Evolutionary conservation across 2,888 invertebrate species (phyloP).

Genomic region (Cerastoderma edule): DNA sequence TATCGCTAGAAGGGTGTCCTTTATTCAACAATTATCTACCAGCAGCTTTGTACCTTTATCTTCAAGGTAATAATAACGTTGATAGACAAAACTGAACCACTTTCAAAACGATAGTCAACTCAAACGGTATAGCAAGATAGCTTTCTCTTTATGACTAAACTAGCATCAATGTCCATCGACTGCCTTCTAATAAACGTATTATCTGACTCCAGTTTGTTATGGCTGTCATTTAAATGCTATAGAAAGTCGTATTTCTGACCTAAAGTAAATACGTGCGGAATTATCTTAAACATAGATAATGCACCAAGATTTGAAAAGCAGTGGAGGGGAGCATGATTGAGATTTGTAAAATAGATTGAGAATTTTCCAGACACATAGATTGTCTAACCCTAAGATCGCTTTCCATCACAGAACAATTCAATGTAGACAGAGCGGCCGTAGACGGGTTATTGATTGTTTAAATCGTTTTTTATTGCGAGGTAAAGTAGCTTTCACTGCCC

Average conservation of each 20-base stretch:
- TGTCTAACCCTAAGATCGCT: conserved; percentile 4
- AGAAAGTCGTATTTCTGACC: background rate
- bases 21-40: too few relatives aligned
- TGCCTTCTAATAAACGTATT: background rate
- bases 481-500: conserved; percentile 12
- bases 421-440: conserved; percentile 15
- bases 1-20: too few relatives aligned
- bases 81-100: too few relatives aligned
- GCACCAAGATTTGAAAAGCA: background rate
- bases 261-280: too few relatives aligned
- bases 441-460: conserved; percentile 16
- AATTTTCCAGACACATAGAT: conserved; percentile 19
- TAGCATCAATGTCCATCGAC: too few relatives aligned
- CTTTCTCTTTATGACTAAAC: too few relatives aligned
- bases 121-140: too few relatives aligned
- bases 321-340: background rate
- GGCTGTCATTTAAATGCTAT: background rate
- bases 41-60: too few relatives aligned
- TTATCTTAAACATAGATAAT: too few relatives aligned
- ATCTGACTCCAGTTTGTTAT: background rate
- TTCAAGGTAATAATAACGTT: too few relatives aligned
- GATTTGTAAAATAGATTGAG: background rate
- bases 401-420: conserved; percentile 19
- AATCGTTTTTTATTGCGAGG: conserved; percentile 19
- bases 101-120: too few relatives aligned